phyloP scores from a whole-genome alignment of 2,888 invertebrate species.

The Erebia ligea region DNA sequence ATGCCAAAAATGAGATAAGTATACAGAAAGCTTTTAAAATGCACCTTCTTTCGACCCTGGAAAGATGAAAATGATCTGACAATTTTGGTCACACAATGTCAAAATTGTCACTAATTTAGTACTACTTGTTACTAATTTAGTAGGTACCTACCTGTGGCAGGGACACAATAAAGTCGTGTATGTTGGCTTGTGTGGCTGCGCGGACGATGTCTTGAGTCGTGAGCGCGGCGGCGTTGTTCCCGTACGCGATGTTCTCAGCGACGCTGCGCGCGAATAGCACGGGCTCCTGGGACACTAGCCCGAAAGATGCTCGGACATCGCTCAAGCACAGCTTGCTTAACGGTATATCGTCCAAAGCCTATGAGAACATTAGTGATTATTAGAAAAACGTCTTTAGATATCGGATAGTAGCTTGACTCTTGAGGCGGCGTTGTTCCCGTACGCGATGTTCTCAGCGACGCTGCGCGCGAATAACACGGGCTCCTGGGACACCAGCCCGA shows the following conservation, averaged over 20 bases:
- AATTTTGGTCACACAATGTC: too few relatives aligned
- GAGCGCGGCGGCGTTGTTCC: conserved; percentile 85
- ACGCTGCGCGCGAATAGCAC: conserved; percentile 94
- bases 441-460: conserved; percentile 95
- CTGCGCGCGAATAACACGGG: conserved; percentile 95
- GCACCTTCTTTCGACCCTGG: too few relatives aligned
- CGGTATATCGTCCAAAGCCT: conserved; percentile 80
- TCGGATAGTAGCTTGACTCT: conserved; percentile 67
- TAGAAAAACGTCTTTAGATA: too few relatives aligned
- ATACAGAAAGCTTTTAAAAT: too few relatives aligned
- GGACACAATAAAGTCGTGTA: conserved; percentile 91
- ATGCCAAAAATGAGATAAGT: too few relatives aligned
- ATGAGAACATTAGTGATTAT: conserved; percentile 27
- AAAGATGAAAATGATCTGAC: too few relatives aligned
- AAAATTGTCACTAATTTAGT: too few relatives aligned
- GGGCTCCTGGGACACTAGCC: conserved; percentile 96
- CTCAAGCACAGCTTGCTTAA: conserved; percentile 77
- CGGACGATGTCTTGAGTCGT: conserved; percentile 75
- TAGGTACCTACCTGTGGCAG: conserved; percentile 77
- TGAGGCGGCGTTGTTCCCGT: conserved; percentile 88
- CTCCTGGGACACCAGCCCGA: conserved; percentile 96
- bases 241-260: conserved; percentile 95
- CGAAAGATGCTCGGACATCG: conserved; percentile 90
- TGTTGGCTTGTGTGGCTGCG: conserved; percentile 92
- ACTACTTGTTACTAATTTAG: too few relatives aligned